phyloP scores from a whole-genome alignment of 2,888 invertebrate genomes.

The Euphydryas editha region DNA sequence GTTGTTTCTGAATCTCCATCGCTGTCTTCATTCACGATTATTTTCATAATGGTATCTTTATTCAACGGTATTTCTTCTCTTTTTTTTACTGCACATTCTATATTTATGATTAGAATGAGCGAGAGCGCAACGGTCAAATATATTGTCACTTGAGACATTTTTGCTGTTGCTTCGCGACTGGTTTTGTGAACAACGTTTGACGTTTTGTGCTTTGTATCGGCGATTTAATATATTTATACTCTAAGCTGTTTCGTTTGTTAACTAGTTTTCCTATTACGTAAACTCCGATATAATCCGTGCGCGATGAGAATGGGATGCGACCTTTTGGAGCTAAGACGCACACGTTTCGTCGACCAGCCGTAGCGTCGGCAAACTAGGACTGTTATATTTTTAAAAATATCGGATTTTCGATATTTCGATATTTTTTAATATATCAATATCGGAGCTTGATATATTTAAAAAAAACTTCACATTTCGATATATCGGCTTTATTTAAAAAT shows the following conservation, averaged over 20 bases:
- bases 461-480: too few relatives aligned
- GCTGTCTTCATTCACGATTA: slow-evolving; percentile 32
- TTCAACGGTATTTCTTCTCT: slow-evolving; percentile 33
- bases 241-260: background rate
- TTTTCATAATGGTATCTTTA: slow-evolving; percentile 30
- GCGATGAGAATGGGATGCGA: too few relatives aligned
- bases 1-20: slow-evolving; percentile 19
- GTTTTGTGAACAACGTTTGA: background rate
- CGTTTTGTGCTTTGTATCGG: slow-evolving; percentile 13
- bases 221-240: slow-evolving; percentile 22
- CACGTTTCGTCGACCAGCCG: too few relatives aligned
- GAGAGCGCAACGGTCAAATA: slow-evolving; percentile 10
- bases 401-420: too few relatives aligned
- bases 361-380: too few relatives aligned
- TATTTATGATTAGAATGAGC: slow-evolving; percentile 13
- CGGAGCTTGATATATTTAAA: too few relatives aligned
- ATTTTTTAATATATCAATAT: too few relatives aligned
- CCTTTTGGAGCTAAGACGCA: too few relatives aligned
- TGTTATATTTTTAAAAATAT: too few relatives aligned
- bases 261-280: slow-evolving; percentile 30
- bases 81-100: slow-evolving; percentile 37
- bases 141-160: slow-evolving; percentile 21
- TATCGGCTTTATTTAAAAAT: too few relatives aligned
- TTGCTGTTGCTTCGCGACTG: slow-evolving; percentile 10
- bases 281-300: too few relatives aligned